Evolutionary conservation across 2,113 vertebrate genomes (phyloP), one percentile per base, ranked within the genome.

Genomic region (Clinocottus analis): DNA sequence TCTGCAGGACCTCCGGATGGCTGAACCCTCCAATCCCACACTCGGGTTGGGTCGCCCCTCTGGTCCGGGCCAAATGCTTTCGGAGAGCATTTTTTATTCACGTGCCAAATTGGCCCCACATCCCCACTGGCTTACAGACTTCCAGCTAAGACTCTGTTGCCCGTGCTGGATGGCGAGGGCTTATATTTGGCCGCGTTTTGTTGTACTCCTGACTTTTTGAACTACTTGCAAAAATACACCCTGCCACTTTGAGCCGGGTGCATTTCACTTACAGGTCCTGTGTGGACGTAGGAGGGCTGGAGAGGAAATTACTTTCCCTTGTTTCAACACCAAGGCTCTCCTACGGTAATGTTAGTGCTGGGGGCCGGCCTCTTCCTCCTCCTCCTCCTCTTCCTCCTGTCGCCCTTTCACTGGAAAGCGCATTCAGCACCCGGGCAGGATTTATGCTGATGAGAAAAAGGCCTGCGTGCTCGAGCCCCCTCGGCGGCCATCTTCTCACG

Each of bases 401-500:
- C 43, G 74, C 27, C n/a, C 41, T 80, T 67, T 80, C 79, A 64
- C 70, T 85, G 68, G 72, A 85, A 75, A 61, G 58, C 85, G 72
- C 25, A 60, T 79, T 79, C 66, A 47, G 55, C 77, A 85, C 60
- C 82, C 47, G 71, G 47, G 63, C 75, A 69, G 74, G 81, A 91
- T 93, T 92, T 91, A 91, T 81, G 75, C 77, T 90, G 80, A 91
- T 92, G 86, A 86, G 82, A 91, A 89, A 89, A 91, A 70, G 41
- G 72, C 49, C 89, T 89, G 89, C 35, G 4, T n/a, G 16, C 77
- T 59, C 31, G 62, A 79, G 53, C 62, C 65, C 70, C 21, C 35
- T 25, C 25, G 76, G 72, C 73, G 61, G 64, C 84, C 82, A 79
- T 80, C 70, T 67, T 76, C 62, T 79, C 43, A 56, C 83, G 60